Conservation (phyloP, 2,797 vertebrate genomes). For the Acestrorhynchus altus region DNA sequence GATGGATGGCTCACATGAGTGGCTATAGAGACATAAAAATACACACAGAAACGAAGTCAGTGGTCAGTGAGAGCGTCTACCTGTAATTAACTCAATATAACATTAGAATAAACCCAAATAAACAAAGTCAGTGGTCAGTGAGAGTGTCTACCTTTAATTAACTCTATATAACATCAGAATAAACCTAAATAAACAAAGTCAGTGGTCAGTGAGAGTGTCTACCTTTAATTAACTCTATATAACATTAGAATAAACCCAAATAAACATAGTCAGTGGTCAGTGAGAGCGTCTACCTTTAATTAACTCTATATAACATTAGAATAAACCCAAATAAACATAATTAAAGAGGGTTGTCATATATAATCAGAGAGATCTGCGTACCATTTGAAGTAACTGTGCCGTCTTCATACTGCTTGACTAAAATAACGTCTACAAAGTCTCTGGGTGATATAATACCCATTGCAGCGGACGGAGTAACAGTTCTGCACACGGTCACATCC, state of each 20-base stretch:
- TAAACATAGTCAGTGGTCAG: background rate
- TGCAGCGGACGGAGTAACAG: slow-evolving; percentile 88
- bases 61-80: background rate
- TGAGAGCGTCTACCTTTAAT: background rate
- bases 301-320: too few species aligned
- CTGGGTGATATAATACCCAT: slow-evolving; percentile 94
- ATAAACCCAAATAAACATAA: background rate
- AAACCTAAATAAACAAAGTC: too few species aligned
- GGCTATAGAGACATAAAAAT: slow-evolving; percentile 71
- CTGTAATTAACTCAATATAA: too few species aligned
- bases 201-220: background rate
- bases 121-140: background rate
- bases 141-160: background rate
- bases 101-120: too few species aligned
- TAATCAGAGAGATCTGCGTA: slow-evolving; percentile 64
- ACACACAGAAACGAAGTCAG: too few species aligned
- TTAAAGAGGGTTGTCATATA: background rate
- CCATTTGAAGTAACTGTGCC: slow-evolving; percentile 88
- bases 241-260: background rate
- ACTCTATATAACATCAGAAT: too few species aligned
- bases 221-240: too few species aligned
- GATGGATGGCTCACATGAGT: slow-evolving; percentile 82
- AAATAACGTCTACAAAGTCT: slow-evolving; percentile 92
- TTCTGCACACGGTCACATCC: slow-evolving; percentile 85
- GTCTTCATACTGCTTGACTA: slow-evolving; percentile 86